A percentile compares a stretch with the other conserved stretches of the same genome.
phyloP scores from a whole-genome alignment of 2,113 vertebrate species.

The Daboia siamensis region DNA sequence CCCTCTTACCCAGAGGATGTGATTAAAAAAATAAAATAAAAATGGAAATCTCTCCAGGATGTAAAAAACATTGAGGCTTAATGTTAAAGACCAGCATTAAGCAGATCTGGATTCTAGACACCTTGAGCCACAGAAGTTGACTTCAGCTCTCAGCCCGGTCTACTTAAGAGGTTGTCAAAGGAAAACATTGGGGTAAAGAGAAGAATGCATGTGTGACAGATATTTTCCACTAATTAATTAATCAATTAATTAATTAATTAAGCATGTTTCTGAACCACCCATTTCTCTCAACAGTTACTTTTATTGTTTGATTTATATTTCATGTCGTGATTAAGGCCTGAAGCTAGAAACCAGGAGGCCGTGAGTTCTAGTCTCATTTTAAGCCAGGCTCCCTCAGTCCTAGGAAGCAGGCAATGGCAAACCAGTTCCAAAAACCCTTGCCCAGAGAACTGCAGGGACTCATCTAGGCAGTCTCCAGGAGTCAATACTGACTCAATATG shows the following conservation, averaged over 20 bases:
- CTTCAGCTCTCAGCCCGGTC: neutral
- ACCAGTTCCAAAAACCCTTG: neutral
- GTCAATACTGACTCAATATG: neutral
- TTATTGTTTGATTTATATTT: neutral
- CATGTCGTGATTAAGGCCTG: neutral
- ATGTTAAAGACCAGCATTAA: neutral
- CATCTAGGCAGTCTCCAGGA: neutral
- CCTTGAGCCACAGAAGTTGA: neutral
- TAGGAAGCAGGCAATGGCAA: neutral
- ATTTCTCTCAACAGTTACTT: neutral
- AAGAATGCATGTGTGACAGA: neutral
- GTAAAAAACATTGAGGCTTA: neutral
- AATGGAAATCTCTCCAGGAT: neutral
- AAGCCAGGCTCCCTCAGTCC: neutral
- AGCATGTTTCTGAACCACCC: neutral
- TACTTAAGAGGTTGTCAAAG: neutral
- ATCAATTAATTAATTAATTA: too few relatives aligned
- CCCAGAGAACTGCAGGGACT: neutral
- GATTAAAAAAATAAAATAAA: neutral
- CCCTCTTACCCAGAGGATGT: neutral
- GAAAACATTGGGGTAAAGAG: neutral
- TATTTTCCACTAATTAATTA: neutral
- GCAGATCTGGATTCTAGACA: neutral
- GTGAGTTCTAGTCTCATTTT: neutral
- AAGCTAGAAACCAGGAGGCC: neutral